These are phyloP conservation scores for Myiothlypis coronata DNA, from an alignment of 2,797 vertebrate genomes.

Conservation along the genomic window DNA sequence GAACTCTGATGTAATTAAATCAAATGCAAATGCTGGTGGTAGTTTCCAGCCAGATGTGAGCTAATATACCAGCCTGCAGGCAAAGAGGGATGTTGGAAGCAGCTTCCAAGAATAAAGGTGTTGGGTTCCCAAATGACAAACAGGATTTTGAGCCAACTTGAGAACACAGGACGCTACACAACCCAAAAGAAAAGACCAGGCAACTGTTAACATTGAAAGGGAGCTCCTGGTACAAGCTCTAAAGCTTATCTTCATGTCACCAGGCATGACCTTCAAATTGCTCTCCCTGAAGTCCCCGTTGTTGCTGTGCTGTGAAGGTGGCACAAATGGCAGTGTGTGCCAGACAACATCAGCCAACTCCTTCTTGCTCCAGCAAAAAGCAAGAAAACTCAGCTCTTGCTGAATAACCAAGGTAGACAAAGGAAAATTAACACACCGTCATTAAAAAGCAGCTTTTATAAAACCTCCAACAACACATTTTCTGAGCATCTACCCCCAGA, in stretches of 20 bases:
- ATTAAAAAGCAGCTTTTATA: neutral
- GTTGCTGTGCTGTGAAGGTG: neutral
- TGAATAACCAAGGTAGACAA: neutral
- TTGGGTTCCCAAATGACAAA: neutral
- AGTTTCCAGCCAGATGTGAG: neutral
- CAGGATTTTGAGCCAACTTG: too few species aligned
- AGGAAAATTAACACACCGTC: neutral
- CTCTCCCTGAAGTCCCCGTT: neutral
- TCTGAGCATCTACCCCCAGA: neutral
- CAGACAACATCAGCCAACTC: neutral
- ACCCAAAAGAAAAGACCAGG: neutral
- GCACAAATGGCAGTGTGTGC: neutral
- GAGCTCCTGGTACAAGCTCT: neutral
- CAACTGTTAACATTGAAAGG: neutral
- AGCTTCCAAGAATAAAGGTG: neutral
- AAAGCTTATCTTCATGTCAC: neutral
- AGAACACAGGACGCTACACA: neutral
- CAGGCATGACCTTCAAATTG: neutral
- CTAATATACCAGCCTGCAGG: neutral
- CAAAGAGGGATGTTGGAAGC: neutral
- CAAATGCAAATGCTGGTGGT: neutral
- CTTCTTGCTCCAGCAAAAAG: neutral
- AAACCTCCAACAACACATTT: accelerated
- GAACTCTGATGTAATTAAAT: neutral
- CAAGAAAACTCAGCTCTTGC: neutral